Conservation (phyloP, 2,888 invertebrate genomes). For the Crossocerus cetratus region DNA sequence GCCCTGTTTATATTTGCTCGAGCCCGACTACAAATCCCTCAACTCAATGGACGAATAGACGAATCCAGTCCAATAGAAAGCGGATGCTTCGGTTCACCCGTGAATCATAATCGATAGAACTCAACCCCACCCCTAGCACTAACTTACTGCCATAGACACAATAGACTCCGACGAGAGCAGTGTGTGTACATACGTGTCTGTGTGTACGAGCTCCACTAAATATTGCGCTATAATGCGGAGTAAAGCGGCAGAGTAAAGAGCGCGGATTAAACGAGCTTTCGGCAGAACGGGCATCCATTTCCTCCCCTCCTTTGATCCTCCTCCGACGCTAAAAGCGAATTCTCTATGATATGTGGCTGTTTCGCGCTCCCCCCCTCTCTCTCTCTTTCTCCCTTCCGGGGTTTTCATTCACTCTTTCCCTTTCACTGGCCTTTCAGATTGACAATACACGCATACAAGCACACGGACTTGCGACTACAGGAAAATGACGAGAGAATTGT, state of each 20-base stretch:
- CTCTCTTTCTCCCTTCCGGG: not conserved
- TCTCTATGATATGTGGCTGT: too few species aligned
- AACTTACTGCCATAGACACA: constrained; percentile 37
- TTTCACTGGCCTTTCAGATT: too few species aligned
- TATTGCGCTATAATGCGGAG: constrained; percentile 15
- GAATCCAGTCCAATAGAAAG: constrained; percentile 45
- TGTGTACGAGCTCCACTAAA: constrained; percentile 9
- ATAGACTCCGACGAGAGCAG: not conserved
- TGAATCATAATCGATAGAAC: constrained; percentile 27
- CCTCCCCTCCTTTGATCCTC: constrained; percentile 14
- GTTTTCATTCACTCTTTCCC: not conserved
- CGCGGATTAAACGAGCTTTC: constrained; percentile 39
- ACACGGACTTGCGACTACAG: too few species aligned
- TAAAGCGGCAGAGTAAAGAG: constrained; percentile 27
- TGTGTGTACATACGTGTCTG: not conserved
- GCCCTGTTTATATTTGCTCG: constrained; percentile 29
- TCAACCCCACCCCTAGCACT: constrained; percentile 19
- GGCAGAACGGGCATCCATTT: constrained; percentile 17
- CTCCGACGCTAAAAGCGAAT: too few species aligned
- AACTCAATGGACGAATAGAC: constrained; percentile 16
- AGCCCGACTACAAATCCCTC: constrained; percentile 36
- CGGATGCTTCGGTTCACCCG: constrained; percentile 8
- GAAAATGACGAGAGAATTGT: too few species aligned
- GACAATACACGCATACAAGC: too few species aligned
- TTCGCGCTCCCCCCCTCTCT: not conserved